A percentile compares a stretch with the other conserved stretches of the same genome.
phyloP scores from a whole-genome alignment of 2,888 invertebrate species.

The Cheilosia impressa region DNA sequence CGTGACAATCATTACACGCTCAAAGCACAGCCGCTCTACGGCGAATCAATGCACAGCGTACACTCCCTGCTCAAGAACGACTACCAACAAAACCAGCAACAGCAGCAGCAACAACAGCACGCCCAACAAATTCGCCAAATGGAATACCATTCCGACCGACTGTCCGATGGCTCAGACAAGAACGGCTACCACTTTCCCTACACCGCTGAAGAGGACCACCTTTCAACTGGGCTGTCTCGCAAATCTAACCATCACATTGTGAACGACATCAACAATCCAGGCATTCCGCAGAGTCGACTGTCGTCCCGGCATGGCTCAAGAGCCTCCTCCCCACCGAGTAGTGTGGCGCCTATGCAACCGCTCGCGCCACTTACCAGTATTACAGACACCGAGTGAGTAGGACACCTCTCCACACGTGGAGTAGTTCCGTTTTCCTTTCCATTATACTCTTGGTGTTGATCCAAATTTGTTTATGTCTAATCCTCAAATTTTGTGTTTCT shows the following conservation, averaged over 20 bases:
- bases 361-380: slow-evolving; percentile 87
- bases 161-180: slow-evolving; percentile 89
- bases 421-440: slow-evolving; percentile 35
- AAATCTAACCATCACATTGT: slow-evolving; percentile 80
- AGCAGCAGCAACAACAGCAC: slow-evolving; percentile 80
- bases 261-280: slow-evolving; percentile 85
- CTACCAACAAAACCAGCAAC: slow-evolving; percentile 84
- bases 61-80: slow-evolving; percentile 83
- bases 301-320: slow-evolving; percentile 82
- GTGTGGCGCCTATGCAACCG: slow-evolving; percentile 85
- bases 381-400: slow-evolving; percentile 87
- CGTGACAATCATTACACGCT: slow-evolving; percentile 82
- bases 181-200: slow-evolving; percentile 94
- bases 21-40: slow-evolving; percentile 81
- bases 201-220: slow-evolving; percentile 92
- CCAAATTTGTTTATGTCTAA: slow-evolving; percentile 56
- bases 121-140: slow-evolving; percentile 80
- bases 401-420: slow-evolving; percentile 4
- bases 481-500: slow-evolving; percentile 70
- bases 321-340: slow-evolving; percentile 84
- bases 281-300: slow-evolving; percentile 79
- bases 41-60: slow-evolving; percentile 82
- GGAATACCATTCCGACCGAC: slow-evolving; percentile 85
- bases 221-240: slow-evolving; percentile 81
- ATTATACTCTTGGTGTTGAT: slow-evolving; percentile 44